These are phyloP conservation scores for Lacanobia oleracea DNA, from an alignment of 2,888 invertebrate species.

Conservation along the genomic window DNA sequence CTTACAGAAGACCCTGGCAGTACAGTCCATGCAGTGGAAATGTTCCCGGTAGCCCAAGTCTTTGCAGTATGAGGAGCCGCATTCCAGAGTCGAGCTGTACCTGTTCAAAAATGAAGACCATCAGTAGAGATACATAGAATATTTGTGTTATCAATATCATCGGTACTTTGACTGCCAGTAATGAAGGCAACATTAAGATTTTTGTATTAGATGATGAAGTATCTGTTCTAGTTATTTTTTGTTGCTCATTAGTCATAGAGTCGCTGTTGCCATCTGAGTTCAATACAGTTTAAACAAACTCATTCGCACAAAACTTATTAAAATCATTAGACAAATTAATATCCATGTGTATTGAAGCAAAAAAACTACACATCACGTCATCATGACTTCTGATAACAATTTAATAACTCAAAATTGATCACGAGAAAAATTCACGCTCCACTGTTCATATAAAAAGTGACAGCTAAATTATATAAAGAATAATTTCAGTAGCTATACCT, in stretches of 20 bases:
- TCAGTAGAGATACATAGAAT: slow-evolving; percentile 1
- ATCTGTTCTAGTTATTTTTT: slow-evolving; percentile 8
- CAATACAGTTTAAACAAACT: slow-evolving; percentile 22
- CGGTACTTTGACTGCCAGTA: neutral
- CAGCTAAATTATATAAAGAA: slow-evolving; percentile 65
- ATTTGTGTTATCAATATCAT: neutral
- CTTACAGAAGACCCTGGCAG: slow-evolving; percentile 97
- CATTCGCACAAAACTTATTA: slow-evolving; percentile 49
- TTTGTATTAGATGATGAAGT: neutral
- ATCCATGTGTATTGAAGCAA: slow-evolving; percentile 59
- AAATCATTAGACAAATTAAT: slow-evolving; percentile 63
- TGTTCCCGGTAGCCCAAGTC: slow-evolving; percentile 98
- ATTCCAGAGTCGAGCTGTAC: slow-evolving; percentile 95
- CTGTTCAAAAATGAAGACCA: slow-evolving; percentile 64
- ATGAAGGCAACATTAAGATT: neutral
- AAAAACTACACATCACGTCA: slow-evolving; percentile 58
- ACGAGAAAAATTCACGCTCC: slow-evolving; percentile 56
- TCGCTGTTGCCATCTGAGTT: slow-evolving; percentile 30
- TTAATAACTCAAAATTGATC: slow-evolving; percentile 62
- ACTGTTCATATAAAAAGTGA: slow-evolving; percentile 63
- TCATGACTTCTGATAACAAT: slow-evolving; percentile 62
- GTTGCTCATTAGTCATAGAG: slow-evolving; percentile 5
- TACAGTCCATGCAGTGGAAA: slow-evolving; percentile 96
- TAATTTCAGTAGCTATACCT: slow-evolving; percentile 84
- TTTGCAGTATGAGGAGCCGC: slow-evolving; percentile 96